Percentiles rank a stretch among this genome's conserved stretches.
Conservation (phyloP, 2,888 invertebrate genomes). For the Hoplodrina blanda region DNA sequence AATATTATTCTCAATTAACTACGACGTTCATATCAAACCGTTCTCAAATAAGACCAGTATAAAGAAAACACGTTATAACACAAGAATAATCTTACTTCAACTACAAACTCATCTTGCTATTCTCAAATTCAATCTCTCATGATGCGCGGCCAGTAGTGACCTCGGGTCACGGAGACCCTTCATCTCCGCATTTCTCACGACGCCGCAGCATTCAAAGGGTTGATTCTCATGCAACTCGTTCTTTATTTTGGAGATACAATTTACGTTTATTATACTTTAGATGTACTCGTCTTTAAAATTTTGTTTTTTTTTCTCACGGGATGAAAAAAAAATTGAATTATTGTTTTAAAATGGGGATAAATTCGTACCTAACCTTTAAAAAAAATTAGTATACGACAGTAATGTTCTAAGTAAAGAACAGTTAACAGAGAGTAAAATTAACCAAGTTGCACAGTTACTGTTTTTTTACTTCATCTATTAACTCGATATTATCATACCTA, state of each 20-base stretch:
- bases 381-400: not conserved
- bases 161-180: constrained; percentile 77
- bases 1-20: constrained; percentile 9
- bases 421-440: too few species aligned
- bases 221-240: constrained; percentile 66
- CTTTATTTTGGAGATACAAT: constrained; percentile 21
- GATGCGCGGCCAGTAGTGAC: constrained; percentile 70
- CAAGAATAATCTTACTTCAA: constrained; percentile 20
- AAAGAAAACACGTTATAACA: constrained; percentile 45
- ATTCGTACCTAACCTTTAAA: too few species aligned
- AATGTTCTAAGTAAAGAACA: too few species aligned
- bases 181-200: constrained; percentile 77
- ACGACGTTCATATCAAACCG: constrained; percentile 1
- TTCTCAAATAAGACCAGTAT: constrained; percentile 1
- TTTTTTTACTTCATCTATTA: too few species aligned
- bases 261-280: constrained; percentile 14
- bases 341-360: too few species aligned
- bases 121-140: constrained; percentile 31
- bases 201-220: constrained; percentile 76
- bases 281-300: not conserved
- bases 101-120: constrained; percentile 32
- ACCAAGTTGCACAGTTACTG: too few species aligned
- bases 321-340: not conserved
- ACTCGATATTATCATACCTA: too few species aligned
- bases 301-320: not conserved